A percentile compares a stretch with the other conserved stretches of the same genome.
Conservation (phyloP, 2,888 invertebrate species). For the Mesorhabditis sp. region DNA sequence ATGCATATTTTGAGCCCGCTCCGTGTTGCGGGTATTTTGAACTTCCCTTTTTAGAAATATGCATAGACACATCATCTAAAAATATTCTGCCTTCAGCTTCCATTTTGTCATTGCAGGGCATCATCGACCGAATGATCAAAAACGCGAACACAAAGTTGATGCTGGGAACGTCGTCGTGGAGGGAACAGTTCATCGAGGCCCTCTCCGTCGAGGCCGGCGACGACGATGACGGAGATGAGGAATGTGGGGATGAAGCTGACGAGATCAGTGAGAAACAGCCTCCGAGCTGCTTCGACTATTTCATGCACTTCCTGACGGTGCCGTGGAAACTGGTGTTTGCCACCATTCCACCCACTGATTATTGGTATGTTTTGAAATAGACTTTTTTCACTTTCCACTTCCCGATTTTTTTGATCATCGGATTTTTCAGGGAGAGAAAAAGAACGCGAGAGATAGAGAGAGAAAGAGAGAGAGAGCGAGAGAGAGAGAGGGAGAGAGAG, state of each 20-base stretch:
- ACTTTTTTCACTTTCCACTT: too few species aligned
- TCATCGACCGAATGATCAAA: slow-evolving; percentile 94
- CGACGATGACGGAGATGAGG: slow-evolving; percentile 41
- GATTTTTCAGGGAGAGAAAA: too few species aligned
- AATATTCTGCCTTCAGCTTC: too few species aligned
- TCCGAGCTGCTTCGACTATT: slow-evolving; percentile 85
- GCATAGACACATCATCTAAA: too few species aligned
- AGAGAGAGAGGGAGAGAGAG: too few species aligned
- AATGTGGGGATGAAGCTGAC: slow-evolving; percentile 16
- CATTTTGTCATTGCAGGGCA: slow-evolving; percentile 36
- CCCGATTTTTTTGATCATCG: too few species aligned
- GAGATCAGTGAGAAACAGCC: slow-evolving; percentile 61
- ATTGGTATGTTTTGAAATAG: neutral
- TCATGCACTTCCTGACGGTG: slow-evolving; percentile 88
- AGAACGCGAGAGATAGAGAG: too few species aligned
- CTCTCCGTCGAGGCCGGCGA: slow-evolving; percentile 84
- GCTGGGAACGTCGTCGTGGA: slow-evolving; percentile 91
- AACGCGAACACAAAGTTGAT: slow-evolving; percentile 90
- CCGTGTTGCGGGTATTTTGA: too few species aligned
- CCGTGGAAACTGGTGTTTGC: slow-evolving; percentile 98
- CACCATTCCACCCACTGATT: slow-evolving; percentile 93
- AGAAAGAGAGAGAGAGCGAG: too few species aligned
- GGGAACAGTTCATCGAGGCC: slow-evolving; percentile 95
- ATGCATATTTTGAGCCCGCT: too few species aligned
- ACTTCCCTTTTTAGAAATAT: too few species aligned